Evolutionary conservation across 2,797 vertebrate genomes (phyloP).

Genomic region (Sebastes dallii): DNA sequence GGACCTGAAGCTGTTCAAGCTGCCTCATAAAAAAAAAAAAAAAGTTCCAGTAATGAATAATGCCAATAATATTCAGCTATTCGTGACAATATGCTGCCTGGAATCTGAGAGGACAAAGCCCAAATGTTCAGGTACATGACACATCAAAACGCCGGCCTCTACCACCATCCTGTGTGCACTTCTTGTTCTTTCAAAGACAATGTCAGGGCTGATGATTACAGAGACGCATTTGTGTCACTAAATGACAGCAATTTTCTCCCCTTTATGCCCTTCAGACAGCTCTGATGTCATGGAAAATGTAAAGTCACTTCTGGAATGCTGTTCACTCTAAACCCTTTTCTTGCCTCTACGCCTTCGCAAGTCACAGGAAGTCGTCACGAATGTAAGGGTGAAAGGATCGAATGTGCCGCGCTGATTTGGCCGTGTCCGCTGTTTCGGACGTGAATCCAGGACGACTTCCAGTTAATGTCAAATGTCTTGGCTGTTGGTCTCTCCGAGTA

Average conservation of each 20-base stretch:
- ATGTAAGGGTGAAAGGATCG: constrained; percentile 20
- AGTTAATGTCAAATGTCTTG: constrained; percentile 25
- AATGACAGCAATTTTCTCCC: constrained; percentile 15
- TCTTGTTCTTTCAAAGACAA: neutral
- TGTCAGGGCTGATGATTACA: neutral
- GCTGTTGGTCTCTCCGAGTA: neutral
- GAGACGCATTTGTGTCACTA: constrained; percentile 14
- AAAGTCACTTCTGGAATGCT: constrained; percentile 52
- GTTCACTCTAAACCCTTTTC: constrained; percentile 1
- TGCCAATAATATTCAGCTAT: constrained; percentile 11
- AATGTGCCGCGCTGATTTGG: neutral
- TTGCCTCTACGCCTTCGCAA: neutral
- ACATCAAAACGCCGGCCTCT: neutral
- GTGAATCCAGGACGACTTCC: neutral
- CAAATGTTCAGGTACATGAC: neutral
- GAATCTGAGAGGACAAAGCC: constrained; percentile 18
- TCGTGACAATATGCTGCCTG: neutral
- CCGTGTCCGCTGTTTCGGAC: neutral
- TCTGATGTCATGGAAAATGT: constrained; percentile 55
- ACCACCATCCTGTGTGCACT: neutral
- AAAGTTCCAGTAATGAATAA: constrained; percentile 39
- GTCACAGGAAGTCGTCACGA: neutral
- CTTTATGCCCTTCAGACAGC: neutral
- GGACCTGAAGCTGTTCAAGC: constrained; percentile 28
- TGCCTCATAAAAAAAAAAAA: constrained; percentile 23